These are phyloP conservation scores for Meles meles DNA, from an alignment of 2,113 vertebrate genomes.

Conservation along the genomic window DNA sequence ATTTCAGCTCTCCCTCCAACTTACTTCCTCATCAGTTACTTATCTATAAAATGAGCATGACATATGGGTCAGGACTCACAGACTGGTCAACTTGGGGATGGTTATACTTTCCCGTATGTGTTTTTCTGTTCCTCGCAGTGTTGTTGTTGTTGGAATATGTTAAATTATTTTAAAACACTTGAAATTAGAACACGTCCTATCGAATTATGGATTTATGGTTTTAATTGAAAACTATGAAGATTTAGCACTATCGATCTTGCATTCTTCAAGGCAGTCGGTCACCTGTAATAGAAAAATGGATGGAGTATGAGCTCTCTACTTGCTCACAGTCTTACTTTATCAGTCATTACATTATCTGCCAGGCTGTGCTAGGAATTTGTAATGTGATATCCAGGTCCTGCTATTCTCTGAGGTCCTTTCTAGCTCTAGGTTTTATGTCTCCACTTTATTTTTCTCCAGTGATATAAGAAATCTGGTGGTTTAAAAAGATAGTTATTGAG, in stretches of 20 bases:
- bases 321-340: too few species aligned
- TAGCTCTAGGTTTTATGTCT: background rate
- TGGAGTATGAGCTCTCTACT: background rate
- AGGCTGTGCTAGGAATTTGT: background rate
- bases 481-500: background rate
- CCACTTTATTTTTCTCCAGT: background rate
- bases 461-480: background rate
- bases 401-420: background rate
- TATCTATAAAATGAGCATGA: background rate
- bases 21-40: background rate
- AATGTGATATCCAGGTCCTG: background rate
- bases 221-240: background rate
- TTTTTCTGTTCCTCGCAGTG: too few species aligned
- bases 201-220: background rate
- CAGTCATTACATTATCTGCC: background rate
- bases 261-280: background rate
- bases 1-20: background rate
- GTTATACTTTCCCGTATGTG: accelerated
- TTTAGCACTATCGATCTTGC: background rate
- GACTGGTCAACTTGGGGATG: background rate
- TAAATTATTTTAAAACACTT: background rate
- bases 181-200: background rate
- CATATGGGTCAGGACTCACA: background rate
- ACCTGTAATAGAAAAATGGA: background rate
- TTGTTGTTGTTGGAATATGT: background rate